Evolutionary conservation across 2,113 vertebrate species (phyloP).

Genomic region (Balaenoptera acutorostrata): DNA sequence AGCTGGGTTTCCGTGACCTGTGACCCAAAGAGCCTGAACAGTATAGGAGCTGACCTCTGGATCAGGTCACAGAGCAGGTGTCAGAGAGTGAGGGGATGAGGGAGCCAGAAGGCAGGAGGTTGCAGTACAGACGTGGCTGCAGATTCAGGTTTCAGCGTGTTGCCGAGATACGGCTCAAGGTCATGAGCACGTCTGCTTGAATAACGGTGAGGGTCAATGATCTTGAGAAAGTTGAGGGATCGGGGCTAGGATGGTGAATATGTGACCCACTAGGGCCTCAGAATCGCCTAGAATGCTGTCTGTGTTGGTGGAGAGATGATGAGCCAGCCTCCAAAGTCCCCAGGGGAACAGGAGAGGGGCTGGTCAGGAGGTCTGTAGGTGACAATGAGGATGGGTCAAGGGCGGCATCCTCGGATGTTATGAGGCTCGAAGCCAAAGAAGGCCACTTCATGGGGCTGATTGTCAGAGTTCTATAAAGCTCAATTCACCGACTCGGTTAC

Average conservation of each 20-base stretch:
- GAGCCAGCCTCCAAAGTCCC: neutral
- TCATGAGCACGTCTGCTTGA: fast-evolving
- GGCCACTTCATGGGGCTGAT: fast-evolving
- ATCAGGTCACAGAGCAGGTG: too few species aligned
- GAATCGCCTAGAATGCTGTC: fast-evolving
- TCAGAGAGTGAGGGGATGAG: neutral
- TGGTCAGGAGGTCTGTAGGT: neutral
- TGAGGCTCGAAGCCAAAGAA: neutral
- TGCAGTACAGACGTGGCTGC: fast-evolving
- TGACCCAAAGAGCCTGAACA: fast-evolving
- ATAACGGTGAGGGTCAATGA: fast-evolving
- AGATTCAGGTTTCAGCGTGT: neutral
- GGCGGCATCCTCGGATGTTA: fast-evolving
- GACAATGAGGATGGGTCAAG: neutral
- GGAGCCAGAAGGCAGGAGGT: fast-evolving
- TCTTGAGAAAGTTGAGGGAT: neutral
- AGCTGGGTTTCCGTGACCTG: neutral
- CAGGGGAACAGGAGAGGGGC: fast-evolving
- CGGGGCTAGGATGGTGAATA: fast-evolving
- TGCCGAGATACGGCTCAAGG: fast-evolving
- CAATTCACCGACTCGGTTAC: neutral
- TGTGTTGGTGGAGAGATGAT: neutral
- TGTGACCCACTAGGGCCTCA: fast-evolving
- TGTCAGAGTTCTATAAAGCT: fast-evolving
- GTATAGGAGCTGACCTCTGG: fast-evolving